Evolutionary conservation across 2,888 invertebrate genomes (phyloP).

Genomic region (Digitonthophagus gazella): DNA sequence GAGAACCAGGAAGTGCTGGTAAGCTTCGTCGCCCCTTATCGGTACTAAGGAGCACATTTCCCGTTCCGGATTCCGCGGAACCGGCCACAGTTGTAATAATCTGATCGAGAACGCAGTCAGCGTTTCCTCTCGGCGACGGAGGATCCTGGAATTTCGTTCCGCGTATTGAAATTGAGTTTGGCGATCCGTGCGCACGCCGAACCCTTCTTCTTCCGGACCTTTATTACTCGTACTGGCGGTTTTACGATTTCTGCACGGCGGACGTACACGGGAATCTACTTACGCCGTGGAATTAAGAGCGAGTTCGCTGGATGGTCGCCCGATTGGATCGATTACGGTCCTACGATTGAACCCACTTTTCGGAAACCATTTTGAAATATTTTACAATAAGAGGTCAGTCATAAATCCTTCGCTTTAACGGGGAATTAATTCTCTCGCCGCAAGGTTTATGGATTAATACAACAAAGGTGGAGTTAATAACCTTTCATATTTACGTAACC

Average conservation of each 20-base stretch:
- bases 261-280: background rate
- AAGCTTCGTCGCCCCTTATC: background rate
- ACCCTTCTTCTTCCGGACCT: slow-evolving; percentile 9
- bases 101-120: slow-evolving; percentile 39
- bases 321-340: background rate
- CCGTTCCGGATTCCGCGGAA: slow-evolving; percentile 13
- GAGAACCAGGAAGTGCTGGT: background rate
- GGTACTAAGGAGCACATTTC: slow-evolving; percentile 1
- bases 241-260: slow-evolving; percentile 9
- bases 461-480: background rate
- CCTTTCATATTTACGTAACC: background rate
- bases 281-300: background rate
- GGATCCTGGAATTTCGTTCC: slow-evolving; percentile 37
- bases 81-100: slow-evolving; percentile 30
- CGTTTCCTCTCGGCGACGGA: slow-evolving; percentile 35
- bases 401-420: background rate
- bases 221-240: slow-evolving; percentile 22
- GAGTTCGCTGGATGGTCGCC: background rate
- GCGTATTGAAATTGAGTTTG: slow-evolving; percentile 37
- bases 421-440: background rate
- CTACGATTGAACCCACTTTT: background rate
- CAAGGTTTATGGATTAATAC: background rate
- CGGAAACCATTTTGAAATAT: background rate
- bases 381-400: background rate
- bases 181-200: slow-evolving; percentile 25